Evolutionary conservation across 2,888 invertebrate genomes (phyloP).

Genomic region (Melieria crassipennis): DNA sequence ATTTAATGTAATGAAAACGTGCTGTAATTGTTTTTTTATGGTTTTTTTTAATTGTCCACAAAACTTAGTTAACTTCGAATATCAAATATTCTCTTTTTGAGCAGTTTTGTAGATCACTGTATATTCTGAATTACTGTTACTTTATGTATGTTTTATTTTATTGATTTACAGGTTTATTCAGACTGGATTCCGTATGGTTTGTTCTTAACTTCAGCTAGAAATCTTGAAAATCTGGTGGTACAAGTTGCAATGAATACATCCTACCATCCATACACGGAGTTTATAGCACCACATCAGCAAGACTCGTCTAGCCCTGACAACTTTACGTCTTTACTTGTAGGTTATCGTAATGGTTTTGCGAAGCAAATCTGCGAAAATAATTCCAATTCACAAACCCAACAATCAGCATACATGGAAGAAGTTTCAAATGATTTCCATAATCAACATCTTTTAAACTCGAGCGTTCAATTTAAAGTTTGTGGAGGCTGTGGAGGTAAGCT

Average conservation of each 20-base stretch:
- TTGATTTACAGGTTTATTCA: no score
- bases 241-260: slow-evolving; percentile 9
- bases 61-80: no score
- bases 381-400: not conserved
- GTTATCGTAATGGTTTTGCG: not conserved
- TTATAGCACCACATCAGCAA: slow-evolving; percentile 5
- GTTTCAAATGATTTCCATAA: slow-evolving; percentile 4
- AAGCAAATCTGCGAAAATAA: slow-evolving; percentile 4
- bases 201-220: no score
- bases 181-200: no score
- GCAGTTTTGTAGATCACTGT: no score
- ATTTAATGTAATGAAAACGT: no score
- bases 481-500: slow-evolving; percentile 10
- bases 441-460: slow-evolving; percentile 11
- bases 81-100: no score
- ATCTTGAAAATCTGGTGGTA: not conserved
- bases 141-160: no score
- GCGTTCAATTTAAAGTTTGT: not conserved
- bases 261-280: slow-evolving; percentile 3
- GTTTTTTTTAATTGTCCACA: no score
- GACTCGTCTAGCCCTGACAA: not conserved
- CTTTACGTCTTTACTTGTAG: not conserved
- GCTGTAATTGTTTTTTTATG: no score
- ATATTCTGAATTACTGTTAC: no score
- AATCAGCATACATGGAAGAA: slow-evolving; percentile 8